Base-by-base conservation (phyloP, 2,113 vertebrate species). In the Columbina picui region DNA sequence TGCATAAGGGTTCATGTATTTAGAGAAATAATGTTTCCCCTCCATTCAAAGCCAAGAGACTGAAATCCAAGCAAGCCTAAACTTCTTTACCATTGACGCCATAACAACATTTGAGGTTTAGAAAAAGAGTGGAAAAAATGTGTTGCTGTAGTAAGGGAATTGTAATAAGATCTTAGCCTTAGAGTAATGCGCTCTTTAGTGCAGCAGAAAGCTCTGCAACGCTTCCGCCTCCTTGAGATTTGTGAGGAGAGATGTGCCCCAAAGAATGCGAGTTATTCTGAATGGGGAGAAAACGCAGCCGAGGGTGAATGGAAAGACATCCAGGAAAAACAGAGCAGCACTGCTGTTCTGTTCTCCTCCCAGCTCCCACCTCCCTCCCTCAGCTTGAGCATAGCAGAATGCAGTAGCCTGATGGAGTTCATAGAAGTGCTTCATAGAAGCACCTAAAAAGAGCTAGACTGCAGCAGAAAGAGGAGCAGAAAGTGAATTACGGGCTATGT, bases 81-180 rank as follows among this genome's bases (percentile, higher is more conserved):
- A 81, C 76, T 94, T 91, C 95, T 97, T 87, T 88, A 61, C 87
- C 89, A 96, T 96, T 96, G 96, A 96, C 74, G 91, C 96, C 93
- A 84, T 84, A 95, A 94, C 69, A 87, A 67, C 93, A 67, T 95
- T 96, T 97, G 96, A 97, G 97, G 97, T 98, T 97, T 96, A 1
- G 7, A 84, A 93, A 94, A 90, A 50, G 65, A 88, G 88, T 0
- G 89, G 95, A 96, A 96, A 96, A 96, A 94, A 95, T 94, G 95
- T 86, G 71, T 91, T 95, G 74, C 90, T 93, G 82, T 92, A 97
- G 95, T 95, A 94, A 88, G 93, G 92, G 94, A 88, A 90, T 61
- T 88, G 95, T 93, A 98, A 96, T 49, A 88, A 82, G 95, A 95
- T 91, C 97, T 95, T 41, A 94, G 85, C 34, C 59, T 75, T 97